These are phyloP conservation scores for Conus canariensis DNA, from an alignment of 2,888 invertebrate species.

Conservation along the genomic window DNA sequence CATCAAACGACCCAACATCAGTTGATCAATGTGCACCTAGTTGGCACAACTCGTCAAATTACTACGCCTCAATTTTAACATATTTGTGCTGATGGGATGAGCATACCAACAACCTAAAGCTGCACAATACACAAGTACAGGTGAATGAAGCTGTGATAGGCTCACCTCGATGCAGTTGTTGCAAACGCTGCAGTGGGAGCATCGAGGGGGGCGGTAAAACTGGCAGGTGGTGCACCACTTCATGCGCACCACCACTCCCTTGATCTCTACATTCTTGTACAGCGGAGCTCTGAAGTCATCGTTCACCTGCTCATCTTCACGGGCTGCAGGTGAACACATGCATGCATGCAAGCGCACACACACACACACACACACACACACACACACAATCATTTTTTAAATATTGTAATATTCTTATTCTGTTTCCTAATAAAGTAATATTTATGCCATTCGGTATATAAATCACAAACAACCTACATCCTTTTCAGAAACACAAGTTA, in stretches of 20 bases:
- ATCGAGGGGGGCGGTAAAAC: slow-evolving; percentile 99
- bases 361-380: background rate
- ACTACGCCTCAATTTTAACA: no score
- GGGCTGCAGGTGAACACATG: slow-evolving; percentile 66
- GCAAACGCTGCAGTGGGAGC: slow-evolving; percentile 99
- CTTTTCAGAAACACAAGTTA: no score
- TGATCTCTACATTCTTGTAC: slow-evolving; percentile 98
- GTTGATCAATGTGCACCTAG: no score
- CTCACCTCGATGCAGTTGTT: slow-evolving; percentile 90
- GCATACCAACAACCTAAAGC: no score
- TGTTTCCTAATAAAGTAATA: background rate
- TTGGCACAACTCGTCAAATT: no score
- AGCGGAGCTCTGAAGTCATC: slow-evolving; percentile 96
- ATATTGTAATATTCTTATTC: no score
- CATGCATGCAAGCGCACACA: background rate
- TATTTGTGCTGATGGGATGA: no score
- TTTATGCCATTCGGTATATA: background rate
- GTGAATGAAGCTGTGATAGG: no score
- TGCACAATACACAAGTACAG: no score
- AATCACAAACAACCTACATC: background rate
- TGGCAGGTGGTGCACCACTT: slow-evolving; percentile 99
- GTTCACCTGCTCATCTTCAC: slow-evolving; percentile 83
- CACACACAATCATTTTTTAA: no score
- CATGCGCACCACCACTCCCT: slow-evolving; percentile 99
- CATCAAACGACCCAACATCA: no score